phyloP scores from a whole-genome alignment of 2,113 vertebrate genomes.

The Bombycilla garrulus region DNA sequence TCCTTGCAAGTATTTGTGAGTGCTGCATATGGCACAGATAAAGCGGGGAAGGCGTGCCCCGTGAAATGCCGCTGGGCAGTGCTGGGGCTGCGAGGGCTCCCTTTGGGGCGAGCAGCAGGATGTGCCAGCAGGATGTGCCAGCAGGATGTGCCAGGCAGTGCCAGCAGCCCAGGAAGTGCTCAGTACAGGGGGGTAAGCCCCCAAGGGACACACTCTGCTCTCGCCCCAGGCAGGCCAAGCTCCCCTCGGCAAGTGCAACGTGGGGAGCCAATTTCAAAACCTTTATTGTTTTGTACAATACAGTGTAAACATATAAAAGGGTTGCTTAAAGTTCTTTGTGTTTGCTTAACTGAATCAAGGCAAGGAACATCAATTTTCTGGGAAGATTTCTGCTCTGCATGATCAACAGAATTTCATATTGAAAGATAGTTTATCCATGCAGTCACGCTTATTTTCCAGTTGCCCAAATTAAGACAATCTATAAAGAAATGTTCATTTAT shows the following conservation, averaged over 20 bases:
- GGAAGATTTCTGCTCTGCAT: slow-evolving; percentile 5
- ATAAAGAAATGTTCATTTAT: slow-evolving; percentile 84
- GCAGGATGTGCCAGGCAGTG: background rate
- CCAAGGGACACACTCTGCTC: rapidly evolving
- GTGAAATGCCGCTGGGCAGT: background rate
- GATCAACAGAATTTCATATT: background rate
- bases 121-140: background rate
- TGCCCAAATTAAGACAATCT: slow-evolving; percentile 77
- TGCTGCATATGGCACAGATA: rapidly evolving
- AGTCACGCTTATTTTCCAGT: slow-evolving; percentile 66
- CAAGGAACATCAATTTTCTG: slow-evolving; percentile 20
- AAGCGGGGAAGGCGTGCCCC: rapidly evolving
- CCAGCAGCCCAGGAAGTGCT: background rate
- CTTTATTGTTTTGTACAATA: background rate
- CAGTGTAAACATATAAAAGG: background rate
- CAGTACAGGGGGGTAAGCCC: rapidly evolving
- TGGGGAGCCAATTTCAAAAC: background rate
- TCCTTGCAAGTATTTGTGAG: background rate
- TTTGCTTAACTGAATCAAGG: slow-evolving; percentile 7
- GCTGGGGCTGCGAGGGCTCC: background rate
- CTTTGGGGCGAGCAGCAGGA: background rate
- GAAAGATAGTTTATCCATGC: slow-evolving; percentile 21
- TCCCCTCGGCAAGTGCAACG: rapidly evolving
- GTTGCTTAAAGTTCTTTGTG: slow-evolving; percentile 4
- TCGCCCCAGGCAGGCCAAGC: background rate